Conservation (phyloP, 1,140 invertebrate species). For the Contarinia nasturtii region DNA sequence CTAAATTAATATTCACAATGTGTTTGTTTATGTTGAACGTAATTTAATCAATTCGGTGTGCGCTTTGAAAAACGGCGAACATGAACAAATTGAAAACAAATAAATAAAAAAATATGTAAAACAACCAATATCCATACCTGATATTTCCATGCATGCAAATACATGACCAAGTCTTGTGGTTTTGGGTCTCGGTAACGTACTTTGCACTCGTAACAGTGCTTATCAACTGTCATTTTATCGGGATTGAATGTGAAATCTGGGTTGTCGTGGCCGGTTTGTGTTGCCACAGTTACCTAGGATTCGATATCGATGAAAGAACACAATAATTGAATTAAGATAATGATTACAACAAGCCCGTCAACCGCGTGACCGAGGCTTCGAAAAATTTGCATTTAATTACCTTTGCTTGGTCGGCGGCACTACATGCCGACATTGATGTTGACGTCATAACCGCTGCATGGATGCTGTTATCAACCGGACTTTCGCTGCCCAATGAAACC, state of each 20-base stretch:
- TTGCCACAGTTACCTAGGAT: constrained; percentile 48
- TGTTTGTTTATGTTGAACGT: too few relatives aligned
- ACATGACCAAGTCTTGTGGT: constrained; percentile 82
- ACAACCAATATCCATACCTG: constrained; percentile 29
- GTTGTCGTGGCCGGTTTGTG: constrained; percentile 59
- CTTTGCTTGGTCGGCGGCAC: too few relatives aligned
- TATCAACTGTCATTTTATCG: constrained; percentile 60
- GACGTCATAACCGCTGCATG: constrained; percentile 10
- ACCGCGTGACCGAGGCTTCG: too few relatives aligned
- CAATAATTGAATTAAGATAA: neutral
- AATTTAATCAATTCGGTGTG: too few relatives aligned
- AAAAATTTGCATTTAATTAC: too few relatives aligned
- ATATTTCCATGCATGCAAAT: constrained; percentile 86
- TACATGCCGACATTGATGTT: constrained; percentile 6
- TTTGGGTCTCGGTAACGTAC: constrained; percentile 78
- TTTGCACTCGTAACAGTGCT: constrained; percentile 83
- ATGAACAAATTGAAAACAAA: neutral
- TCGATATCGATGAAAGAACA: neutral
- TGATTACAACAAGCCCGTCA: too few relatives aligned
- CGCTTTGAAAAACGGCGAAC: neutral
- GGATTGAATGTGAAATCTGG: constrained; percentile 45
- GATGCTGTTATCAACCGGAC: constrained; percentile 1
- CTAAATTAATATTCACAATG: too few relatives aligned
- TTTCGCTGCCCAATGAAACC: constrained; percentile 7
- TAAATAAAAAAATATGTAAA: neutral